Evolutionary conservation across 2,888 invertebrate species (phyloP).

Genomic region (Eupithecia subumbrata): DNA sequence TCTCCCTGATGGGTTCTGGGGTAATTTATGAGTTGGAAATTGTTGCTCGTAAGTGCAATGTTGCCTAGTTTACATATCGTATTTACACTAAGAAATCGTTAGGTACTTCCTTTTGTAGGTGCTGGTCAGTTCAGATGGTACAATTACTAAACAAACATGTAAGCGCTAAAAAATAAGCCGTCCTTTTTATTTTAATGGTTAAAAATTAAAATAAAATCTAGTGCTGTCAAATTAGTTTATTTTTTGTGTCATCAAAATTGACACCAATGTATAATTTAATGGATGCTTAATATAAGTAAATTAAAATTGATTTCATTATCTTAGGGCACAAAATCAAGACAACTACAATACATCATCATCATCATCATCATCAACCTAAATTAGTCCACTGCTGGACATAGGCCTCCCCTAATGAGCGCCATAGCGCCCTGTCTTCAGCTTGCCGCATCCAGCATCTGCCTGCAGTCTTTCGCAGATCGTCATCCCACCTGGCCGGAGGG

Average conservation of each 20-base stretch:
- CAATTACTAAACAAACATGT: neutral
- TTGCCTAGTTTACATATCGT: neutral
- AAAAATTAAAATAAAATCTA: neutral
- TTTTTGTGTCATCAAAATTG: neutral
- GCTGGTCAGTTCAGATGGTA: neutral
- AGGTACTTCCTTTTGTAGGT: neutral
- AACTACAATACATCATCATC: no score
- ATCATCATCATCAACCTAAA: no score
- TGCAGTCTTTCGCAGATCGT: no score
- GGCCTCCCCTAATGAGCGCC: no score
- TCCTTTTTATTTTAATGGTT: neutral
- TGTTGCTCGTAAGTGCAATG: constrained; percentile 3
- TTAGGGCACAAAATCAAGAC: neutral
- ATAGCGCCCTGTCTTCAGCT: no score
- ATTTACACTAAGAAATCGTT: neutral
- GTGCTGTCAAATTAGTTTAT: neutral
- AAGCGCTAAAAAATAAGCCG: neutral
- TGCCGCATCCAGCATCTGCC: no score
- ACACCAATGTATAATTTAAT: neutral
- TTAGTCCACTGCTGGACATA: no score
- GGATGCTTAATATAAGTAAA: neutral
- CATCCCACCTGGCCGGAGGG: no score
- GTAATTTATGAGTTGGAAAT: constrained; percentile 18
- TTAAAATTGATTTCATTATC: neutral
- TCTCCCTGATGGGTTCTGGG: constrained; percentile 22